Conservation (phyloP, 2,888 invertebrate genomes). For the Lamproptera curius region DNA sequence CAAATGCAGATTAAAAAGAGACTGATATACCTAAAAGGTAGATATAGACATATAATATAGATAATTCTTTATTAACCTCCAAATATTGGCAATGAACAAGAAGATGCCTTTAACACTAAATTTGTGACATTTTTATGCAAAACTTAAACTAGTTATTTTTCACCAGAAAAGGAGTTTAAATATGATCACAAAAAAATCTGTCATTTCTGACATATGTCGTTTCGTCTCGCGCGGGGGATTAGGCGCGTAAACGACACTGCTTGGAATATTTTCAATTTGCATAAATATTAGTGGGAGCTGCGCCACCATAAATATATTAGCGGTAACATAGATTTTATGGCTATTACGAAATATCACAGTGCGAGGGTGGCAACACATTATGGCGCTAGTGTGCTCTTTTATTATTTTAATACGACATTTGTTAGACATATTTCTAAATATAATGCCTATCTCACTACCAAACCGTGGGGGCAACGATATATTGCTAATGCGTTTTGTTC, state of each 20-base stretch:
- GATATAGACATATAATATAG: too few relatives aligned
- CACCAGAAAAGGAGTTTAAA: too few relatives aligned
- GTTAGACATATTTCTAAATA: not conserved
- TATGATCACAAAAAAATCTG: constrained; percentile 2
- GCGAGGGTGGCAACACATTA: constrained; percentile 45
- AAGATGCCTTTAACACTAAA: too few relatives aligned
- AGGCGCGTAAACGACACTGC: constrained; percentile 68
- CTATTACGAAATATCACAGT: constrained; percentile 69
- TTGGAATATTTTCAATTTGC: constrained; percentile 76
- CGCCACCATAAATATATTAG: constrained; percentile 77
- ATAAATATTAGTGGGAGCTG: constrained; percentile 74
- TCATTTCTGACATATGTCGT: constrained; percentile 53
- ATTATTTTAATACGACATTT: constrained; percentile 5
- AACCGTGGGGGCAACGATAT: too few relatives aligned
- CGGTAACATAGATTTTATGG: constrained; percentile 76
- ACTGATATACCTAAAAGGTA: too few relatives aligned
- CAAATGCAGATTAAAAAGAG: too few relatives aligned
- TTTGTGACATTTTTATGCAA: too few relatives aligned
- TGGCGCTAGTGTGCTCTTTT: constrained; percentile 25
- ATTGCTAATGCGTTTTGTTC: too few relatives aligned
- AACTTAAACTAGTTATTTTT: too few relatives aligned
- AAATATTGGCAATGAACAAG: too few relatives aligned
- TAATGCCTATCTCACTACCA: not conserved
- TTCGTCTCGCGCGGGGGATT: constrained; percentile 50
- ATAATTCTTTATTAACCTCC: too few relatives aligned